phyloP scores from a whole-genome alignment of 2,797 vertebrate genomes.

The Mus caroli region DNA sequence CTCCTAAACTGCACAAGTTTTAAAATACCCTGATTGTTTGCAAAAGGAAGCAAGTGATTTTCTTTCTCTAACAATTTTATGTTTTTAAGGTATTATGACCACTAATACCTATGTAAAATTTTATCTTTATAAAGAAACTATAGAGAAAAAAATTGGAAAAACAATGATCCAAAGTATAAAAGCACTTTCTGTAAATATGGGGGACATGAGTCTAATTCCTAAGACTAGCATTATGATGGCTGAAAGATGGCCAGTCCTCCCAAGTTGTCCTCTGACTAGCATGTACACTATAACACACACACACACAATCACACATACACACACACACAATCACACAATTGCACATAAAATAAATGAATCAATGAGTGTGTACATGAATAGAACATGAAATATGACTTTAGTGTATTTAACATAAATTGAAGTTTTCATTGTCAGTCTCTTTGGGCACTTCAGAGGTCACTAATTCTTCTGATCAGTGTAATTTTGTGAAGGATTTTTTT shows the following conservation, averaged over 20 bases:
- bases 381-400: neutral
- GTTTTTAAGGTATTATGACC: neutral
- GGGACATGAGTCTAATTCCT: neutral
- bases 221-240: neutral
- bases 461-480: neutral
- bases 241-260: neutral
- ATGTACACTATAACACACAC: neutral
- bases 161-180: neutral
- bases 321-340: neutral
- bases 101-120: neutral
- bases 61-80: neutral
- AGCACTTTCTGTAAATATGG: neutral
- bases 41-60: neutral
- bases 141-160: neutral
- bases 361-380: neutral
- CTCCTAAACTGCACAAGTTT: neutral
- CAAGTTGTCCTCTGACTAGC: neutral
- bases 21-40: neutral
- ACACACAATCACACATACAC: neutral
- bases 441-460: neutral
- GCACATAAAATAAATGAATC: neutral
- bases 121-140: neutral
- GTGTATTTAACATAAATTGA: neutral
- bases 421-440: neutral
- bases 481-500: neutral